Conservation (phyloP, 2,113 vertebrate species). For the Ivindomyrus marchei region DNA sequence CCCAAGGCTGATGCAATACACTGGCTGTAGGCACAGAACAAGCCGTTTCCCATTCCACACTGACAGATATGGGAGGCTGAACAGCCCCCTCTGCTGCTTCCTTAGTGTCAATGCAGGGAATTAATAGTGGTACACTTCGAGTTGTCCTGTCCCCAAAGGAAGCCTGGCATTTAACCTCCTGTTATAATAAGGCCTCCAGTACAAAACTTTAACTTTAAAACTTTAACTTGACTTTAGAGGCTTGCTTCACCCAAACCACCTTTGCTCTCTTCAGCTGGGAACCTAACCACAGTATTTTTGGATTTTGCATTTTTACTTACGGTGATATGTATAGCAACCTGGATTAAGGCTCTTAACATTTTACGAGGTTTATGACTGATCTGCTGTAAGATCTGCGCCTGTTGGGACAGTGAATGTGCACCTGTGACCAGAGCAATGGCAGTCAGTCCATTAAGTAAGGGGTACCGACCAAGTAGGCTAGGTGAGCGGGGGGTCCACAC, state of each 20-base stretch:
- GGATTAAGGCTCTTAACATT: background rate
- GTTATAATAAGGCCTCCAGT: background rate
- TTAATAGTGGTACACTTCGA: background rate
- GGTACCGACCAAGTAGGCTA: background rate
- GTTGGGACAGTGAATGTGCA: background rate
- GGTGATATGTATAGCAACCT: background rate
- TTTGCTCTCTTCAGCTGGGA: background rate
- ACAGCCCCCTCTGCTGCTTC: constrained; percentile 6
- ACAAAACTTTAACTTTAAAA: background rate
- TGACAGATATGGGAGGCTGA: background rate
- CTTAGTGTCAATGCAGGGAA: background rate
- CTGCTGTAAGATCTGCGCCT: background rate
- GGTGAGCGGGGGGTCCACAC: background rate
- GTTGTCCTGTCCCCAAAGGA: background rate
- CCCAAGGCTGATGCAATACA: background rate
- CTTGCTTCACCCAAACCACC: background rate
- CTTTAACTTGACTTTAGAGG: background rate
- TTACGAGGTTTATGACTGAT: background rate
- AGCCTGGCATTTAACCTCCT: background rate
- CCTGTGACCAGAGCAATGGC: background rate
- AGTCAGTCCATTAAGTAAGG: background rate
- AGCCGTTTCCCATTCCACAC: background rate
- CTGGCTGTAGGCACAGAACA: background rate
- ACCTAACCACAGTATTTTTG: background rate
- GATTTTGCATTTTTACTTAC: background rate